Percentiles rank a stretch among this genome's conserved stretches.
Evolutionary conservation across 2,888 invertebrate genomes (phyloP).

Genomic region (Xylota sylvarum): DNA sequence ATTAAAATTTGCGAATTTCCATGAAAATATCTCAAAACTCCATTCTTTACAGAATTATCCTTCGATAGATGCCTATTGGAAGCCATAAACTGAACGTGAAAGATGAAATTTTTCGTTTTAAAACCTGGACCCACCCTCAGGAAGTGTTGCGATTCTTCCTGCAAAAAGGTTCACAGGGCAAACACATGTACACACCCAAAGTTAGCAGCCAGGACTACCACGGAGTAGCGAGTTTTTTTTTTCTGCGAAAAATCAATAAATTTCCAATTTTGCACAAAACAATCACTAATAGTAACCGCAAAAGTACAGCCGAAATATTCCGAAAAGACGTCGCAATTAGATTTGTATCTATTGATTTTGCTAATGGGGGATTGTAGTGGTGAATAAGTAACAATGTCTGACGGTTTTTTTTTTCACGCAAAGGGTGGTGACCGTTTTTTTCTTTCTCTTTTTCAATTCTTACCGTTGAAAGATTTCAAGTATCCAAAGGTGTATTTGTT

Average conservation of each 20-base stretch:
- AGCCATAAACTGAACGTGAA: background rate
- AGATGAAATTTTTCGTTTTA: slow-evolving; percentile 10
- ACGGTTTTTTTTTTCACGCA: slow-evolving; percentile 34
- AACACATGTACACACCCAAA: slow-evolving; percentile 76
- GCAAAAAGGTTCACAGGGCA: slow-evolving; percentile 49
- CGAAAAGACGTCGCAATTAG: slow-evolving; percentile 4
- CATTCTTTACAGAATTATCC: background rate
- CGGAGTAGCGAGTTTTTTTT: slow-evolving; percentile 36
- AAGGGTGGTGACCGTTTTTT: slow-evolving; percentile 64
- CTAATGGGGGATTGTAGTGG: background rate
- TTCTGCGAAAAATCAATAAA: slow-evolving; percentile 73
- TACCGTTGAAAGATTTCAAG: slow-evolving; percentile 47
- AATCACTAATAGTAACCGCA: slow-evolving; percentile 53
- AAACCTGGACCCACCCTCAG: slow-evolving; percentile 76
- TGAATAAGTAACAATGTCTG: slow-evolving; percentile 52
- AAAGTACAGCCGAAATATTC: background rate
- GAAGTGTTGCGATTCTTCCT: slow-evolving; percentile 62
- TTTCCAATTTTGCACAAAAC: slow-evolving; percentile 51
- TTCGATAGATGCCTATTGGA: background rate
- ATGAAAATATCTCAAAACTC: slow-evolving; percentile 10
- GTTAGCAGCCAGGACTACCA: slow-evolving; percentile 63
- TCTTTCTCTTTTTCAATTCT: slow-evolving; percentile 39
- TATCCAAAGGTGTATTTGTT: slow-evolving; percentile 55
- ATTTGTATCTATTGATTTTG: slow-evolving; percentile 37
- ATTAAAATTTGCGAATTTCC: slow-evolving; percentile 52